Evolutionary conservation across 1,140 invertebrate genomes (phyloP), one percentile per base, ranked within the genome.

Genomic region (Galleria mellonella): DNA sequence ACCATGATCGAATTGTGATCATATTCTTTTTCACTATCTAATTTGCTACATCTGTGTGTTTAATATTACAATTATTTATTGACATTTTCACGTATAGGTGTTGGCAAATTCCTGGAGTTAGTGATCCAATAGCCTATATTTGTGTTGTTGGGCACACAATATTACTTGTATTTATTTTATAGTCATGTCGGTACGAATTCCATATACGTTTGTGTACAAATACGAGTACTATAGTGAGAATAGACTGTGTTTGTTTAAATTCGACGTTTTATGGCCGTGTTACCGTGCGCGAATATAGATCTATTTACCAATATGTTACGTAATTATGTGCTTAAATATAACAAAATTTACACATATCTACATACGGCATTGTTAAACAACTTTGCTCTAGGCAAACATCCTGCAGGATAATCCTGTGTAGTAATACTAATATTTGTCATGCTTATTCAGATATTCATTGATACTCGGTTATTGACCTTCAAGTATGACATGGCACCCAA

Each of bases 201-300:
- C n/a, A n/a, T n/a, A 23, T 6, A 3, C 17, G 17, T 57, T 30
- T 47, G 43, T 61, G 46, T 55, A 47, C 36, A 50, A 23, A 23
- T n/a, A n/a, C n/a, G n/a, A n/a, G 32, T 58, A 6, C 35, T 13
- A 40, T 40, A 30, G 40, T 6, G 6, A 6, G 17, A 23, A 23
- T 23, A 6, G 6, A 23, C 17, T 23, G 6, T 74, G 44, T 76
- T 72, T 75, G 55, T 57, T 57, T 50, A 23, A 23, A 23, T 62
- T 60, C 51, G 59, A 43, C 51, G 60, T 59, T 60, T 60, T 60
- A 62, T 42, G 63, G 50, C 38, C 51, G 42, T 59, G 69, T 68
- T 72, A 47, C 62, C 51, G 64, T 58, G 66, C 52, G 57, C 58
- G 52, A 45, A 40, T 47, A 37, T 51, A 44, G 40, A 37, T 41